These are phyloP conservation scores for Megamerina dolium DNA, from an alignment of 2,888 invertebrate genomes.

Conservation along the genomic window DNA sequence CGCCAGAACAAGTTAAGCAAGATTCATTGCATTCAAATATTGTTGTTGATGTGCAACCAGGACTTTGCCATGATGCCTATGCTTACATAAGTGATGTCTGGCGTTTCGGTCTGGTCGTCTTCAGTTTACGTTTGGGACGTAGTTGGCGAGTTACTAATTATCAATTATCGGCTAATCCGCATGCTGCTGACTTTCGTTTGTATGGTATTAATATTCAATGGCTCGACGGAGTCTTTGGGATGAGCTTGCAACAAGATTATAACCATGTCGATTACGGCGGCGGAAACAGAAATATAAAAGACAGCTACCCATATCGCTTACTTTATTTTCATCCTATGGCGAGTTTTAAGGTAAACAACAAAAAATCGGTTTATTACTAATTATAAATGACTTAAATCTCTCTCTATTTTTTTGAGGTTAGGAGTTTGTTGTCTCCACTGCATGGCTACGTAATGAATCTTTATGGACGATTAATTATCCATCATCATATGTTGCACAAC, in stretches of 20 bases:
- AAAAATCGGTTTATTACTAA: not conserved
- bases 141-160: constrained; percentile 47
- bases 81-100: constrained; percentile 63
- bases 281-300: not conserved
- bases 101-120: constrained; percentile 53
- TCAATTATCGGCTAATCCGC: constrained; percentile 43
- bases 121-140: constrained; percentile 37
- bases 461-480: constrained; percentile 46
- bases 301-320: constrained; percentile 58
- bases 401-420: not conserved
- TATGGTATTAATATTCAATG: constrained; percentile 74
- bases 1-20: constrained; percentile 59
- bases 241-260: constrained; percentile 61
- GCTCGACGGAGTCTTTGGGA: constrained; percentile 74
- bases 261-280: no score
- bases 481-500: no score
- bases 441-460: constrained; percentile 58
- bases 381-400: not conserved
- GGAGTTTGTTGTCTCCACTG: constrained; percentile 68
- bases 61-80: constrained; percentile 54
- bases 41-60: constrained; percentile 55
- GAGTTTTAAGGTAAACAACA: constrained; percentile 55
- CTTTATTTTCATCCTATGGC: constrained; percentile 79
- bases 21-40: constrained; percentile 56
- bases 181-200: constrained; percentile 64